These are phyloP conservation scores for Irena cyanogastra DNA, from an alignment of 2,113 vertebrate species.

Conservation along the genomic window DNA sequence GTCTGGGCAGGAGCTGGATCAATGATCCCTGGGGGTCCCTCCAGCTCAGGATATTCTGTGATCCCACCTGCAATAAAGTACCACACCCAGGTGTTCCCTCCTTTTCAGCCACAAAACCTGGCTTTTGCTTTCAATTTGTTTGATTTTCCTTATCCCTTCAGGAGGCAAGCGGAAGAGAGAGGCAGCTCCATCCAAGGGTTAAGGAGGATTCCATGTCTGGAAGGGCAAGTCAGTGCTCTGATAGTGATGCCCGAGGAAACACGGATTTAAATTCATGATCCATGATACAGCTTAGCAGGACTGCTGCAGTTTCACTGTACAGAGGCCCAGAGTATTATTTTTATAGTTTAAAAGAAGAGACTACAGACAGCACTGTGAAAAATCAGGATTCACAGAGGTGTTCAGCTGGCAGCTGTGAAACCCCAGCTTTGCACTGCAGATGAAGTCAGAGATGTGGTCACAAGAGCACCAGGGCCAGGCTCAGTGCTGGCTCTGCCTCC, in stretches of 20 bases:
- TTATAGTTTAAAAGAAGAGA: not conserved
- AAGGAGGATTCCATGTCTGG: not conserved
- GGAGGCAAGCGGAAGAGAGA: not conserved
- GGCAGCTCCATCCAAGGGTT: not conserved
- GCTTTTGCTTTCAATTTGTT: not conserved
- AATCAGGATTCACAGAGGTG: not conserved
- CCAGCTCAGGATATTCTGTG: not conserved
- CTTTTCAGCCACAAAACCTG: not conserved
- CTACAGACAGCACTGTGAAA: not conserved
- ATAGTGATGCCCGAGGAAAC: not conserved
- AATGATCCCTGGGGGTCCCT: not conserved
- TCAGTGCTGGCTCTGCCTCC: fast-evolving
- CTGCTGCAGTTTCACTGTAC: not conserved
- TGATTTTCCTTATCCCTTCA: not conserved
- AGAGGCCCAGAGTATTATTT: not conserved
- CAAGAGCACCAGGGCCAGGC: fast-evolving
- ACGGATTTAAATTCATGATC: not conserved
- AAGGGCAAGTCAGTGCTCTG: not conserved
- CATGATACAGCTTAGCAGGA: not conserved
- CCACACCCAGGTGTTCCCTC: not conserved
- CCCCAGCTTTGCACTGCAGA: fast-evolving
- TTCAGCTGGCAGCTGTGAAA: fast-evolving
- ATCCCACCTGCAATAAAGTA: not conserved
- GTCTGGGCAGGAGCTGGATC: not conserved
- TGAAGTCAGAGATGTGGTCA: fast-evolving